Base-by-base conservation (phyloP, 2,888 invertebrate genomes). In the Sesia bembeciformis region DNA sequence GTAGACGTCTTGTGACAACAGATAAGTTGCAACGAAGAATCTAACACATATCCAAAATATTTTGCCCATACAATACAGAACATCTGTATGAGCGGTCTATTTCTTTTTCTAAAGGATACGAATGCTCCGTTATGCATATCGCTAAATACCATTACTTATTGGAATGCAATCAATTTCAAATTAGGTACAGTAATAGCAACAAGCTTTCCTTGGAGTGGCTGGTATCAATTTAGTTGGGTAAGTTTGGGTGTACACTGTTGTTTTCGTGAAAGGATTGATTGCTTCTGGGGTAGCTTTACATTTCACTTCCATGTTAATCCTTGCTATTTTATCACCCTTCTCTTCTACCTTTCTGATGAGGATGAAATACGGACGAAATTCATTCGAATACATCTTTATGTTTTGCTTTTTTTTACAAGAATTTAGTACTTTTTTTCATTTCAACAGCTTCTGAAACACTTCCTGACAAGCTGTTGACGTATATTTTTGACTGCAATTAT, bases 281-380 rank as follows among this genome's bases (percentile, higher is more conserved):
- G 74, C 67, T 40, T 79, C 80, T 0, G 53, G 41, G 3, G 71
- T 66, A 4, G 68, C 62, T 5, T 56, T 64, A 58, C 80, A 80
- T 60, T 85, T 87, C 50, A 88, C 67, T 70, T 88, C 86, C 82
- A 88, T 79, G 57, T 81, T 81, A 43, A 88, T 80, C 57, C 72
- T 76, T 3, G 84, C 86, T 58, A 70, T 78, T 60, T 73, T 81
- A 51, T 88, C 88, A 3, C 87, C 88, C 57, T 88, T 87, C 55
- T 88, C 87, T 61, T 88, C 88, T 64, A 87, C 88, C 59, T 88
- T 88, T 59, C 63, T 76, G 51, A 88, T 68, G 0, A 73, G 58
- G 58, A 88, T 76, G 60, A 74, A 88, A 66, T 74, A 88, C 40
- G 88, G 88, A 4, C 88, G 78, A 57, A 81, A 78, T 4, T 83